Conservation (phyloP, 2,113 vertebrate species). For the Grantiella picta region DNA sequence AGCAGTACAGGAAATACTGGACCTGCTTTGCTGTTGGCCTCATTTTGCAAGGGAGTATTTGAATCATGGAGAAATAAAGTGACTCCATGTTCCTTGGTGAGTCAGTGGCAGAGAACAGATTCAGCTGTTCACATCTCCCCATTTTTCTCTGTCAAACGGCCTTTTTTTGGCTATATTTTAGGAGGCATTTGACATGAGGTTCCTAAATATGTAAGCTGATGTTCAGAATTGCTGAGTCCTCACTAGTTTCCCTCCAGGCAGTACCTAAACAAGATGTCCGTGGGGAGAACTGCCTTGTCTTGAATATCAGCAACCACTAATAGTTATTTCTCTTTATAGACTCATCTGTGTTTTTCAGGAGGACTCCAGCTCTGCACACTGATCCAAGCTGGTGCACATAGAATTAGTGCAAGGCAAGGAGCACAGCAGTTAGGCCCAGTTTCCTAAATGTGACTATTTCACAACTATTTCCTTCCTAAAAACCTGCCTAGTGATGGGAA, state of each 20-base stretch:
- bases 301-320: not conserved
- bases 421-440: not conserved
- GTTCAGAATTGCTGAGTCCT: slow-evolving; percentile 37
- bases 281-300: not conserved
- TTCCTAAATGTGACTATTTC: not conserved
- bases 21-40: slow-evolving; percentile 8
- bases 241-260: not conserved
- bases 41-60: not conserved
- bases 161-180: not conserved
- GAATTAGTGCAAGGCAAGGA: not conserved
- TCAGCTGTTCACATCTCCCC: not conserved
- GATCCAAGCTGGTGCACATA: not conserved
- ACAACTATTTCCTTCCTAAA: not conserved
- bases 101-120: slow-evolving; percentile 14
- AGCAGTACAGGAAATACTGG: not conserved
- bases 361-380: not conserved
- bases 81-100: not conserved
- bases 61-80: not conserved
- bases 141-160: not conserved
- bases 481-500: not conserved
- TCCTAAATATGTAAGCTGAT: slow-evolving; percentile 1
- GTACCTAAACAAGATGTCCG: not conserved
- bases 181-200: not conserved
- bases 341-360: not conserved
- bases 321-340: not conserved